Conservation (phyloP, 2,888 invertebrate genomes). For the Ornithoptera alexandrae region DNA sequence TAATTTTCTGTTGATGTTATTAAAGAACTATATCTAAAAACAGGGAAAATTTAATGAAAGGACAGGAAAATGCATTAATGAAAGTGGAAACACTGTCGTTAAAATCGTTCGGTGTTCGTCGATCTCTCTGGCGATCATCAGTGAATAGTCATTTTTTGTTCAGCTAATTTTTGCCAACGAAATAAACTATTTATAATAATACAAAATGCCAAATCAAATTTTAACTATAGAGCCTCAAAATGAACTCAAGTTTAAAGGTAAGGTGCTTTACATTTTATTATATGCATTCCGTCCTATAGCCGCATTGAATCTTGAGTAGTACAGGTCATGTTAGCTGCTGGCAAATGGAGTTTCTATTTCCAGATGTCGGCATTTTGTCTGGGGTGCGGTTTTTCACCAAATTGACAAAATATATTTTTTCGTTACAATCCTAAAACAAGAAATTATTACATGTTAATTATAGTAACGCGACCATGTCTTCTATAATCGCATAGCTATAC, state of each 20-base stretch:
- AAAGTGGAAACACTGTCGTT: constrained; percentile 2
- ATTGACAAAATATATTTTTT: constrained; percentile 3
- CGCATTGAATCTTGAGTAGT: constrained; percentile 64
- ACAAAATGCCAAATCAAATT: constrained; percentile 85
- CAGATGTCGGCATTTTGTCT: constrained; percentile 75
- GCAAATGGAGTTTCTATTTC: constrained; percentile 80
- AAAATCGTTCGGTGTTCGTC: constrained; percentile 55
- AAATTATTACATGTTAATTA: not conserved
- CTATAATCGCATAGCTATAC: constrained; percentile 14
- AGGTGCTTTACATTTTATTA: constrained; percentile 61
- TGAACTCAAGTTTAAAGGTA: constrained; percentile 95
- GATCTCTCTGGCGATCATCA: constrained; percentile 68
- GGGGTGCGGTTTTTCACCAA: constrained; percentile 68
- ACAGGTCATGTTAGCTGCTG: constrained; percentile 71
- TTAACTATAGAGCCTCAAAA: constrained; percentile 92
- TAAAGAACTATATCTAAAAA: not conserved
- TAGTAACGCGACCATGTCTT: constrained; percentile 7
- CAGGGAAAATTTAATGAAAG: not conserved
- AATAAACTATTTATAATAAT: constrained; percentile 76
- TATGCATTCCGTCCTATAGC: constrained; percentile 43
- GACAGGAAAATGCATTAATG: not conserved
- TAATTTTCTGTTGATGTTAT: not conserved
- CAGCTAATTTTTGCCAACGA: constrained; percentile 63
- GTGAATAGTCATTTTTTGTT: constrained; percentile 56
- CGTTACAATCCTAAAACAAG: constrained; percentile 1